Evolutionary conservation across 2,888 invertebrate genomes (phyloP), one percentile per base, ranked within the genome.

Genomic region (Tetragonula carbonaria): DNA sequence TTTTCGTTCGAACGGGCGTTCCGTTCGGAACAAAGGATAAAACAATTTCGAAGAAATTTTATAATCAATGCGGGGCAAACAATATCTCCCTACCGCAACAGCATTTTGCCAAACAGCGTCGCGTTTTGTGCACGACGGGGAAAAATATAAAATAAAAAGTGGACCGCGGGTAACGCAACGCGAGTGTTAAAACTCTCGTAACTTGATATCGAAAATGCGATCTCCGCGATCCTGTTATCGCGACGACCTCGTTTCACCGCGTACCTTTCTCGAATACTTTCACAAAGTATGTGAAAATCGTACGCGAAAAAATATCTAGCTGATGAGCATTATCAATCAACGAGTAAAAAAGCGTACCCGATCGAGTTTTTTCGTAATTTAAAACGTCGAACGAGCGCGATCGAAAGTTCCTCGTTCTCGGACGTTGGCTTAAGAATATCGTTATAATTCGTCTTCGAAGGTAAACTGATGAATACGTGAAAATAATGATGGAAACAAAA

Each of bases 11-110:
- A 74, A 82, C 55, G 76, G 63, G 80, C 33, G 33, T 33, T 57
- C 76, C 87, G 72, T 45, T 21, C 74, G 70, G 59, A 80, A 68
- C 78, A 84, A 87, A 83, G 57, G 38, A 67, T 72, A 57, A 62
- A 78, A 80, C 63, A 71, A 66, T 62, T 66, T 76, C 74, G 71
- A 74, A 66, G 59, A 59, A 80, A 84, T 80, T 33, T 86, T 78
- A 65, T 71, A 78, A 80, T 82, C 78, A 50, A 68, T 68, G 68
- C 74, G 38, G 51, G 76, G 78, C 81, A 65, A 76, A 63, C 80
- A 76, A 80, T 83, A 77, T 77, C 77, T 65, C 62, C 66, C 50
- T 62, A 70, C 72, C 51, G 67, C 68, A 53, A 53, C 72, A 80
- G 80, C 71, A 62, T 77, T 74, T 76, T n/a, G 55, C 51, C 78